A percentile compares a stretch with the other conserved stretches of the same genome.
These are phyloP conservation scores for Myotis davidii DNA, from an alignment of 2,113 vertebrate genomes.

Conservation along the genomic window DNA sequence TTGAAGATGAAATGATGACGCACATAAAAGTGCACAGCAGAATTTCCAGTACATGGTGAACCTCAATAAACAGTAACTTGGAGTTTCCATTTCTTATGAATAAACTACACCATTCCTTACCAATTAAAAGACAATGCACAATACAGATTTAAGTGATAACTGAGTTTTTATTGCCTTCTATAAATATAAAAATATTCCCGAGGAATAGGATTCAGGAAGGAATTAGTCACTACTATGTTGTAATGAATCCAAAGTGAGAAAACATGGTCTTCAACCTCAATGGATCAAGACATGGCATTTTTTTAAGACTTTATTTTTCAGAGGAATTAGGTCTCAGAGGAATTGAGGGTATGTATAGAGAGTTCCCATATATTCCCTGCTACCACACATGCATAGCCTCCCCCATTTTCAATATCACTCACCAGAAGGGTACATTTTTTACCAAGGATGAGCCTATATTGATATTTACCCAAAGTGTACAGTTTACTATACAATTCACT, in stretches of 20 bases:
- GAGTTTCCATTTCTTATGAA: conserved; percentile 1
- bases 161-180: not conserved
- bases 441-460: not conserved
- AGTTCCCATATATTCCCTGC: not conserved
- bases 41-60: not conserved
- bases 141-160: not conserved
- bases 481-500: not conserved
- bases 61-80: not conserved
- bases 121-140: not conserved
- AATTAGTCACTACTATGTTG: not conserved
- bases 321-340: not conserved
- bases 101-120: not conserved
- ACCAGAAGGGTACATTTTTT: not conserved
- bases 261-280: not conserved
- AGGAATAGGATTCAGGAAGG: not conserved
- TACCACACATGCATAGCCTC: not conserved
- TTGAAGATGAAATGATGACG: not conserved
- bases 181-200: not conserved
- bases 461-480: not conserved
- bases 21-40: not conserved
- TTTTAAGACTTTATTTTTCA: not conserved
- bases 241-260: conserved; percentile 2
- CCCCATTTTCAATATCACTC: not conserved
- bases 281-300: not conserved
- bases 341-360: not conserved